Conservation (phyloP, 1,140 invertebrate genomes). For the Medauroidea extradentata region DNA sequence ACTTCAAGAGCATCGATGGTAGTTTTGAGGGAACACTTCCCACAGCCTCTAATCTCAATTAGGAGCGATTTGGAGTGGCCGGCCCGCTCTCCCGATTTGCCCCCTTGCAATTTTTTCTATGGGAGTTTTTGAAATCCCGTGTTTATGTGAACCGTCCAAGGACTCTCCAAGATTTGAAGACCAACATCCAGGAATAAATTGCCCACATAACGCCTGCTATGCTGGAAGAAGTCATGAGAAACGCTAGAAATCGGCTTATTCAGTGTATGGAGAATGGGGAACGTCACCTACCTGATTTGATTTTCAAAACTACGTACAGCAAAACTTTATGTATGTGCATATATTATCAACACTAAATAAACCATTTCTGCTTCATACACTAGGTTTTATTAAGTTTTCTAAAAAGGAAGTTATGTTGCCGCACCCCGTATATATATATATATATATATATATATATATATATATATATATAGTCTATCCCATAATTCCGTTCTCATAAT, state of each 20-base stretch:
- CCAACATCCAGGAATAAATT: conserved; percentile 9
- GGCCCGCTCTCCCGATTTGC: not conserved
- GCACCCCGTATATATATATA: not conserved
- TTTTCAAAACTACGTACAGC: conserved; percentile 3
- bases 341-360: conserved; percentile 10
- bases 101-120: conserved; percentile 2
- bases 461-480: no score
- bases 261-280: conserved; percentile 7
- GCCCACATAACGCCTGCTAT: no score
- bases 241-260: conserved; percentile 12
- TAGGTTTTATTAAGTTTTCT: not conserved
- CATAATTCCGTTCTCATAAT: no score
- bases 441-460: no score
- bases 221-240: conserved; percentile 4
- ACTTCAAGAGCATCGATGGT: conserved; percentile 15
- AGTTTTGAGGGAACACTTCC: conserved; percentile 22
- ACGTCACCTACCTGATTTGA: conserved; percentile 10
- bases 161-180: conserved; percentile 3
- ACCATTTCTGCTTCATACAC: conserved; percentile 2
- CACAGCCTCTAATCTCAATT: conserved; percentile 18
- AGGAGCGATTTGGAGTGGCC: conserved; percentile 21
- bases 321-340: conserved; percentile 5
- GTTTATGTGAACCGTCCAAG: conserved; percentile 12
- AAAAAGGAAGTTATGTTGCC: not conserved
- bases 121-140: no score